phyloP scores from a whole-genome alignment of 2,797 vertebrate species.

The Eulemur albifrons region DNA sequence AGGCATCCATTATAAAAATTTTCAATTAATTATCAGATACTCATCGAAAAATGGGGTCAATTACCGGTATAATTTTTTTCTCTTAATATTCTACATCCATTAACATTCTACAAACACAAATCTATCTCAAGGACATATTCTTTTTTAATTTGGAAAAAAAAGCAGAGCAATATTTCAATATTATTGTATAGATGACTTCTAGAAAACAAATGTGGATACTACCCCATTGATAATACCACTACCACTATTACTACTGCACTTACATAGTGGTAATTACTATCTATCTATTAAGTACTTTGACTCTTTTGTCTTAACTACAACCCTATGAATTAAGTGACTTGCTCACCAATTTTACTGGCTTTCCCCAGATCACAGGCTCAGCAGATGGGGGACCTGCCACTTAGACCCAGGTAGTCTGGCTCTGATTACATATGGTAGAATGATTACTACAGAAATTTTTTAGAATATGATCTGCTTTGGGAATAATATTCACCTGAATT shows the following conservation, averaged over 20 bases:
- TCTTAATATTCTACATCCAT: constrained; percentile 44
- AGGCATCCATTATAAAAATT: not conserved
- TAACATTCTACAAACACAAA: not conserved
- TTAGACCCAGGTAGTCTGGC: not conserved
- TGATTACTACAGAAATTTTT: not conserved
- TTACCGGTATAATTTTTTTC: constrained; percentile 16
- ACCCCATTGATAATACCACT: not conserved
- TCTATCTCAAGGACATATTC: constrained; percentile 17
- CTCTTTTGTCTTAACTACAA: not conserved
- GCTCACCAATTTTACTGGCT: not conserved
- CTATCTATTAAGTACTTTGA: not conserved
- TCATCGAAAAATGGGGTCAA: not conserved
- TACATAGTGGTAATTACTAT: not conserved
- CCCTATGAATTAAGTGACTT: not conserved
- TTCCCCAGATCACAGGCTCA: not conserved
- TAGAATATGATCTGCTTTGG: not conserved
- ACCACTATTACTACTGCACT: not conserved
- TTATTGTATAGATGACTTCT: not conserved
- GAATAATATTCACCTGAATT: not conserved
- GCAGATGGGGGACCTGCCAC: not conserved
- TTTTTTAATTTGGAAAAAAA: not conserved
- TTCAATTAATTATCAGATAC: constrained; percentile 1
- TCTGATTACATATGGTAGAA: not conserved
- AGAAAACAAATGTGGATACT: not conserved
- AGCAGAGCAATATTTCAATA: not conserved